Base-by-base conservation (phyloP, 30 jellyfish, hydroid and myxozoan genomes). In the Turritopsis rubra region DNA sequence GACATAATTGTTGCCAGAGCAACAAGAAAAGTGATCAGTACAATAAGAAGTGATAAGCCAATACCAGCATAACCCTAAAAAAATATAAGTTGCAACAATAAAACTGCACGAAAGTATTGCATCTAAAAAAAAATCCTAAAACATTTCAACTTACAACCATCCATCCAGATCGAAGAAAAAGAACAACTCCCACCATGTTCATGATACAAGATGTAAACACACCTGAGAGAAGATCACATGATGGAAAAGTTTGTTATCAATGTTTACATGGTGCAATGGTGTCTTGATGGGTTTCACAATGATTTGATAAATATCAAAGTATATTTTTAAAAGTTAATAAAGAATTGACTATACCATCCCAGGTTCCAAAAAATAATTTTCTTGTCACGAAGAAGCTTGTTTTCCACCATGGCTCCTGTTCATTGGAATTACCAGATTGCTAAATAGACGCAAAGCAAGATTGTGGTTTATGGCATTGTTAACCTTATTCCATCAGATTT, bases 1-100 rank as follows among this genome's bases (percentile, higher is more conserved):
- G 98, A 92, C 96, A 92, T 87, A 74, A 87, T 88, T 1, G 98
- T 88, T 54, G 95, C 98, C 82, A 92, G 88, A 71, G 98, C 98
- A 81, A 92, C 89, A 21, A 84, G 31, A 24, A 87, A 65, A 0
- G 98, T 88, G n/a, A 92, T 73, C 25, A 81, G 17, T 1, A 92
- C 95, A 3, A 92, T 76, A 0, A 92, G 86, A 66, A 88, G 81
- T n/a, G 98, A 86, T 18, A 92, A 85, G 26, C 98, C 98, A 70
- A 85, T 88, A 18, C 98, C 98, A 76, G 98, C 98, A 80, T 88
- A 92, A n/a, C 95, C 98, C 98, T 92, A 74, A 24, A 79, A 52
- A 9, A 27, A 31, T 1, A 41, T 79, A 22, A 68, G 19, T 0
- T 1, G 77, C 28, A 68, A 68, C 19, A 7, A 68, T 0, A 9